Base-by-base conservation (phyloP, 2,113 vertebrate species). In the Petaurus breviceps region DNA sequence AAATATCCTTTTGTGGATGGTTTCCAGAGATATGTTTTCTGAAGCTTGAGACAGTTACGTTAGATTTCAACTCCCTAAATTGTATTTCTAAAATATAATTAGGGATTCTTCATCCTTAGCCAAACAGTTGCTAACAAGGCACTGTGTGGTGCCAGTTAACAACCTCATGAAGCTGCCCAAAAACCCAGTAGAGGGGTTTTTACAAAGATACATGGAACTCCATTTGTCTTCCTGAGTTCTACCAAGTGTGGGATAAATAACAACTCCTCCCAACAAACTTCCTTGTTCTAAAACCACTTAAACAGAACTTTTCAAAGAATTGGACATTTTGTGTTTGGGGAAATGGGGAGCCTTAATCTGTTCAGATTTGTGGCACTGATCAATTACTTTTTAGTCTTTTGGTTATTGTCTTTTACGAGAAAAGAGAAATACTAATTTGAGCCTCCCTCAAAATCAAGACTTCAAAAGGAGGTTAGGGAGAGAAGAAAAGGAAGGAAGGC, bases 31-130 rank as follows among this genome's bases (percentile, higher is more conserved):
- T 37, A 26, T 52, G 91, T 92, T 94, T 96, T 97, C 94, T 97
- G 96, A 95, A 96, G 94, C 94, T 98, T 96, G 94, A 43, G 93
- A 95, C 91, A 93, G 92, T 96, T 97, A 94, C 96, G 98, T 95
- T 94, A 95, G 97, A 96, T 93, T 49, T 95, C 77, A 37, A 68
- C 68, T 98, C 95, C 91, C 96, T 97, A 93, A 50, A 90, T 1
- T 97, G 91, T 95, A 97, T 97, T 98, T 98, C 95, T 97, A 90
- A 98, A 98, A 96, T 89, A 96, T 61, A 97, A 92, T 94, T 89
- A 95, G 84, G 43, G 90, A 51, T 50, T 93, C 94, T 95, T 97
- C 90, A 92, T 93, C 93, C 90, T 96, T 92, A 95, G 96, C 96
- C 97, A 98, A 98, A 95, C 91, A 94, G 95, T 90, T 95, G 92